phyloP scores from a whole-genome alignment of 2,888 invertebrate species.

The Sinodicranocentrus sp. region DNA sequence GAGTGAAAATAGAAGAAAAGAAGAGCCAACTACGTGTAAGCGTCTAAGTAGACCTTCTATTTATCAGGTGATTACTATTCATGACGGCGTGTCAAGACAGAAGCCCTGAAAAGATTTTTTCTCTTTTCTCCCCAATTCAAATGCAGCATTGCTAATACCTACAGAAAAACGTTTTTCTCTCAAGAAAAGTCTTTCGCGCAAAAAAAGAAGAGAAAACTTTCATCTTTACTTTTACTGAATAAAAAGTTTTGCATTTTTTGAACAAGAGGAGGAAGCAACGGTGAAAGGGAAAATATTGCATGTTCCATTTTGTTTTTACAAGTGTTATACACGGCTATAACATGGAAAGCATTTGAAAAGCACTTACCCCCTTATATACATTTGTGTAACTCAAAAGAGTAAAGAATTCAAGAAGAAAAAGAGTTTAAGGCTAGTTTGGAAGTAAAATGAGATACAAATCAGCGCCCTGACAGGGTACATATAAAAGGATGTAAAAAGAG shows the following conservation, averaged over 20 bases:
- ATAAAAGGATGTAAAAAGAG: no score
- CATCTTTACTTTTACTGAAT: background rate
- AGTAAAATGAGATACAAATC: conserved; percentile 60
- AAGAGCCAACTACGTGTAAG: background rate
- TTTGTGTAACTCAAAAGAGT: background rate
- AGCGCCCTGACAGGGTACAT: conserved; percentile 33
- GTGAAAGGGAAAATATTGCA: conserved; percentile 4
- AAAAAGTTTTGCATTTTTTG: background rate
- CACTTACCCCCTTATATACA: conserved; percentile 28
- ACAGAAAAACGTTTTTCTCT: no score
- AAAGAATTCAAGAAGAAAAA: background rate
- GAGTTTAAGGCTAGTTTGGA: conserved; percentile 50
- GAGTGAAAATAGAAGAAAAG: background rate
- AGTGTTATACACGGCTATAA: background rate
- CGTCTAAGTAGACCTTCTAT: background rate
- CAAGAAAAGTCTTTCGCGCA: background rate
- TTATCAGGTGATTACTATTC: conserved; percentile 57
- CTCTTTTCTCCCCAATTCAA: background rate
- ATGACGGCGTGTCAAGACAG: conserved; percentile 29
- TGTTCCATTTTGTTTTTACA: conserved; percentile 41
- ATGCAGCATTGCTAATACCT: no score
- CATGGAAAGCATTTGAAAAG: conserved; percentile 7
- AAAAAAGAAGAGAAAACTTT: background rate
- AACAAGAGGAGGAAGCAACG: conserved; percentile 14
- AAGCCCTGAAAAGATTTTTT: conserved; percentile 41